A percentile compares a stretch with the other conserved stretches of the same genome.
phyloP scores from a whole-genome alignment of 2,888 invertebrate species.

The Koerneria pararmatus region DNA sequence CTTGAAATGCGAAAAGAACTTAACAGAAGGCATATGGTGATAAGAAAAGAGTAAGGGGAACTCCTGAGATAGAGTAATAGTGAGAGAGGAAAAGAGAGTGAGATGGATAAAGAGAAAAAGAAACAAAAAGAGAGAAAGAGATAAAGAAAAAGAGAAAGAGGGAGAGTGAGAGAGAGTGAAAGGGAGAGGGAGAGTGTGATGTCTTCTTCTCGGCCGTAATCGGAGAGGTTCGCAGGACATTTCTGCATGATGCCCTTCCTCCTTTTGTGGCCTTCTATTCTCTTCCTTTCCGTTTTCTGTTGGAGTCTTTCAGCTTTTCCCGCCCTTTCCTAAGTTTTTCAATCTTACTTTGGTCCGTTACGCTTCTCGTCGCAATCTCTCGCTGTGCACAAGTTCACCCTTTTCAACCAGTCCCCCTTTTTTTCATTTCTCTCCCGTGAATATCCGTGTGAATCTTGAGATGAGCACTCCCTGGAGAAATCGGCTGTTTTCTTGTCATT shows the following conservation, averaged over 20 bases:
- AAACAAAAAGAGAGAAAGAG: background rate
- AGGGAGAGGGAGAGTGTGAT: background rate
- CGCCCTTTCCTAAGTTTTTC: background rate
- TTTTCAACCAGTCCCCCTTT: no score
- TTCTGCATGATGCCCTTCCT: background rate
- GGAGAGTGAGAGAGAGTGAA: no score
- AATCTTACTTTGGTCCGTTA: background rate
- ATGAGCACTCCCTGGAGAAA: no score
- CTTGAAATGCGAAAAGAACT: background rate
- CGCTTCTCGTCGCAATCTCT: constrained; percentile 20
- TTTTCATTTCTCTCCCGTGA: no score
- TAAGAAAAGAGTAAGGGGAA: background rate
- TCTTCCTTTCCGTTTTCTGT: constrained; percentile 2
- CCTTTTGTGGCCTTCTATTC: constrained; percentile 10
- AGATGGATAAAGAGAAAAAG: background rate
- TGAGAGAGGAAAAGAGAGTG: background rate
- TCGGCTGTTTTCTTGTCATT: no score
- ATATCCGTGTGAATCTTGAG: no score
- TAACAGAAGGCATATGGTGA: background rate
- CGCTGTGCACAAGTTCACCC: constrained; percentile 23
- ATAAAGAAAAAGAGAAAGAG: no score
- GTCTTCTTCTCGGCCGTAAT: no score
- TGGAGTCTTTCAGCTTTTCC: constrained; percentile 6
- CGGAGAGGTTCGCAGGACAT: background rate
- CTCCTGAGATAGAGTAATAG: background rate